Percentiles rank a stretch among this genome's conserved stretches.
Evolutionary conservation across 2,888 invertebrate species (phyloP).

Genomic region (Anagyrus pseudococci): DNA sequence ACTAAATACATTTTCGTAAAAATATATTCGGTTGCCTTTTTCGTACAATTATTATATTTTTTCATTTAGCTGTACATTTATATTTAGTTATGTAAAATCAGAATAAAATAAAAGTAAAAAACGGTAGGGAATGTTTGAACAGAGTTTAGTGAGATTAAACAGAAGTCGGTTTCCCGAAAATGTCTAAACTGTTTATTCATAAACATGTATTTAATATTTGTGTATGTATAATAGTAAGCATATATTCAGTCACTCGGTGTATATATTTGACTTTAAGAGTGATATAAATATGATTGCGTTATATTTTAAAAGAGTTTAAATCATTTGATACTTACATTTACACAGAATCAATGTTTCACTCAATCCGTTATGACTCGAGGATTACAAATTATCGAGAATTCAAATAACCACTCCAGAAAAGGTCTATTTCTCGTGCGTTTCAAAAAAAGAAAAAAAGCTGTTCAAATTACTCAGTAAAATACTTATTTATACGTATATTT

Average conservation of each 20-base stretch:
- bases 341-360: constrained; percentile 25
- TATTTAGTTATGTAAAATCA: constrained; percentile 10
- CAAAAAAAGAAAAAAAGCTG: constrained; percentile 25
- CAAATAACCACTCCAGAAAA: constrained; percentile 35
- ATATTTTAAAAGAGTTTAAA: constrained; percentile 18
- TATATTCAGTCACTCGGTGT: constrained; percentile 31
- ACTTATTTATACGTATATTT: constrained; percentile 37
- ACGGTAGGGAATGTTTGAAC: too few species aligned
- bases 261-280: constrained; percentile 33
- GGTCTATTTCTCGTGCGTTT: constrained; percentile 23
- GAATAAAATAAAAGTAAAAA: constrained; percentile 15
- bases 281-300: constrained; percentile 18
- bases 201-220: constrained; percentile 33
- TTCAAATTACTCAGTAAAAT: constrained; percentile 13
- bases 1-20: constrained; percentile 17
- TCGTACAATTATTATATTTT: constrained; percentile 22
- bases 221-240: constrained; percentile 29
- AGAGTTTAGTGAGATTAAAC: too few species aligned
- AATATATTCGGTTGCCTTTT: constrained; percentile 24
- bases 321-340: constrained; percentile 39
- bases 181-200: constrained; percentile 17
- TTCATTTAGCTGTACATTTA: constrained; percentile 18
- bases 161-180: constrained; percentile 16
- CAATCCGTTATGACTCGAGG: constrained; percentile 13
- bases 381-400: constrained; percentile 30